A percentile compares a stretch with the other conserved stretches of the same genome.
Conservation (phyloP, 2,113 vertebrate species). For the Psilopsiagon aymara region DNA sequence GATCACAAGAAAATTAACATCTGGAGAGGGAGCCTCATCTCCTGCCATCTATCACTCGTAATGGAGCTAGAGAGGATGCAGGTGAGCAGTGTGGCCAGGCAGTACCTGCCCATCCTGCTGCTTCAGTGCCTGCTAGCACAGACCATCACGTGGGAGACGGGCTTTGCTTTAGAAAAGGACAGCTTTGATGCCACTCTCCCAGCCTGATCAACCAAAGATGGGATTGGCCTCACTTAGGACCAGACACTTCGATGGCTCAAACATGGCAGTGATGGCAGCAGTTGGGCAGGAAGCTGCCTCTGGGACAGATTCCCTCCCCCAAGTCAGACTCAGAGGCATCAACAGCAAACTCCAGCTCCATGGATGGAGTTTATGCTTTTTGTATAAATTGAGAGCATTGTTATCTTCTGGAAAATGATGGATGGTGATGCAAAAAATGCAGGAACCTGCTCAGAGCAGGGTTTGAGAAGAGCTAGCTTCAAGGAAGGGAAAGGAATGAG, state of each 20-base stretch:
- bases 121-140: not conserved
- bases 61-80: not conserved
- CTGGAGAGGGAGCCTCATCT: conserved; percentile 35
- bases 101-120: not conserved
- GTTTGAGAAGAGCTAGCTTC: not conserved
- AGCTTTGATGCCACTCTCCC: not conserved
- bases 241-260: not conserved
- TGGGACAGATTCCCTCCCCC: not conserved
- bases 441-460: not conserved
- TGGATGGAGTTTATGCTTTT: not conserved
- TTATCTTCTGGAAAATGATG: not conserved
- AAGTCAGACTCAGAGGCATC: not conserved
- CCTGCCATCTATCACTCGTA: conserved; percentile 42
- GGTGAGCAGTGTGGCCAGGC: not conserved
- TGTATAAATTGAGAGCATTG: fast-evolving
- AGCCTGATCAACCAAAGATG: not conserved
- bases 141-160: fast-evolving
- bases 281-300: not conserved
- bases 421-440: not conserved
- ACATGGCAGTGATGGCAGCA: not conserved
- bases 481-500: not conserved
- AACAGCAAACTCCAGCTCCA: not conserved
- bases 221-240: not conserved
- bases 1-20: conserved; percentile 30
- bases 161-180: not conserved